Base-by-base conservation (phyloP, 2,113 vertebrate genomes). In the Corynorhinus townsendii region DNA sequence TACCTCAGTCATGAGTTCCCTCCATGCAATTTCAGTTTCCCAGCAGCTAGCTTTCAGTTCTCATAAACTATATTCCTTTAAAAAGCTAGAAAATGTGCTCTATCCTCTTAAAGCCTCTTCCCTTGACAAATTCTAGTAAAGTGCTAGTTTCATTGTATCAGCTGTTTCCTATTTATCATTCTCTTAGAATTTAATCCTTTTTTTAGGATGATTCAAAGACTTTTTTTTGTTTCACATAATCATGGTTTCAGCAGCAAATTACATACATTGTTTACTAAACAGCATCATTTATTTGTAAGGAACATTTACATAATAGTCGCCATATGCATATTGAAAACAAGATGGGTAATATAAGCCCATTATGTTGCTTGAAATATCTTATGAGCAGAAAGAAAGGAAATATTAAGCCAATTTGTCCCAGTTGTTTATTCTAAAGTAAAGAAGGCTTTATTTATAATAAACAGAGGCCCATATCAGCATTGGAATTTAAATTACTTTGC, bases 271-370 rank as follows among this genome's bases (percentile, higher is more conserved):
- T 93, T 73, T 59, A 22, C 30, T 66, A 87, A 96, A 62, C 16
- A 86, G 19, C 3, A 45, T 47, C 89, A 64, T 94, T 96, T 90
- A 35, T 86, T 56, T 96, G 49, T 89, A 97, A 97, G 71, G 54
- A 96, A 45, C 45, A 97, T 96, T 97, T 95, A 85, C 38, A 71
- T 94, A 94, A 88, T 52, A 19, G 45, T 79, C 6, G 66, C 95
- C 49, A 40, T 91, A 33, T 80, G 19, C 85, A 93, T 92, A 93
- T 11, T 72, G 20, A 56, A 93, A 97, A 92, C 5, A 96, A 47
- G 89, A 95, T 73, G 22, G 33, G 38, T 86, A 82, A 62, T 71
- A 28, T 49, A 93, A 93, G 76, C 59, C 38, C 79, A 69, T 89
- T 80, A 76, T 79, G 40, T 84, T 93, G 52, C 38, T 94, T 91